Evolutionary conservation across 1,140 invertebrate genomes (phyloP).

Genomic region (Temnothorax longispinosus): DNA sequence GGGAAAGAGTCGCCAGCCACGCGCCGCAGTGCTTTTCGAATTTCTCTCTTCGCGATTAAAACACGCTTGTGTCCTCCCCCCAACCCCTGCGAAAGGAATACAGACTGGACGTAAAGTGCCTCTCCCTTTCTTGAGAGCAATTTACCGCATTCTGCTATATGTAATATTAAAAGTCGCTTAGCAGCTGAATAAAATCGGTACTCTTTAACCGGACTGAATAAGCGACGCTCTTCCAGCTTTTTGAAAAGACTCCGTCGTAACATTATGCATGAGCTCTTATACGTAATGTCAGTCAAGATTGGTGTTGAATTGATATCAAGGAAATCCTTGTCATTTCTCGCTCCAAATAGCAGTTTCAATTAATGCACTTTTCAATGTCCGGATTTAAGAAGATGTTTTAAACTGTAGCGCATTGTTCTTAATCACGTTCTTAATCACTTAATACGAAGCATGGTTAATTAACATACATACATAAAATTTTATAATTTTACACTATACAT

Average conservation of each 20-base stretch:
- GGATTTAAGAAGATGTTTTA: background rate
- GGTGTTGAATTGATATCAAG: background rate
- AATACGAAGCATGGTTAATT: background rate
- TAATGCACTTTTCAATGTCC: background rate
- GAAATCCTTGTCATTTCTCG: background rate
- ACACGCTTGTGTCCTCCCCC: background rate
- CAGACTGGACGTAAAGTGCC: background rate
- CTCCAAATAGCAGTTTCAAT: background rate
- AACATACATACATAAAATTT: background rate
- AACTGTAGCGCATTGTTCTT: background rate
- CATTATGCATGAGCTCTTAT: background rate
- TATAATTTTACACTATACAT: constrained; percentile 6
- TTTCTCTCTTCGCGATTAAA: constrained; percentile 32
- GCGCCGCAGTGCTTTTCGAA: constrained; percentile 23
- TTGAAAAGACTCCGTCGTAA: background rate
- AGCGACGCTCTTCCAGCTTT: constrained; percentile 6
- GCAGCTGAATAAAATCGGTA: background rate
- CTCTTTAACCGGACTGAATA: background rate
- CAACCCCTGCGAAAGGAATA: background rate
- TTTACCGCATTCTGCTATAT: background rate
- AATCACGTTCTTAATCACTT: background rate
- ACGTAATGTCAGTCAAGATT: background rate
- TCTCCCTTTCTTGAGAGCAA: background rate
- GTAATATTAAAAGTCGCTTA: constrained; percentile 37
- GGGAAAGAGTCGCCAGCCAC: constrained; percentile 10